Percentiles rank a stretch among this genome's conserved stretches.
These are phyloP conservation scores for Epinephelus fuscoguttatus DNA, from an alignment of 2,113 vertebrate species.

Conservation along the genomic window DNA sequence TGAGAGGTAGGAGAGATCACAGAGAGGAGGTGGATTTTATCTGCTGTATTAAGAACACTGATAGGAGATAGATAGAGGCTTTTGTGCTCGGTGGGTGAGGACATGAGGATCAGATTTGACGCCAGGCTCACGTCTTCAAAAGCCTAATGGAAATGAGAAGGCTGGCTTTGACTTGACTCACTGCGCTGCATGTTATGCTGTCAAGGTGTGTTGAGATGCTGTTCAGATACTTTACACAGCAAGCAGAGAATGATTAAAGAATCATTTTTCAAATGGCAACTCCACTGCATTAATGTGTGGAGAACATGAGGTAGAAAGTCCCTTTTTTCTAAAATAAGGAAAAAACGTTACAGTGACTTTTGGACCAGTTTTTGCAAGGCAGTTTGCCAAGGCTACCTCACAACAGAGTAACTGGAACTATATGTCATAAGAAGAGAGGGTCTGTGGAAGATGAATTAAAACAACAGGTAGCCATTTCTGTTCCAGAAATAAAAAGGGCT, in stretches of 20 bases:
- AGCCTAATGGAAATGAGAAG: slow-evolving; percentile 23
- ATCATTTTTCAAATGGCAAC: neutral
- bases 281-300: neutral
- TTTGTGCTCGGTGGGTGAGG: slow-evolving; percentile 43
- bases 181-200: neutral
- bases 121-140: slow-evolving; percentile 41
- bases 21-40: slow-evolving; percentile 53
- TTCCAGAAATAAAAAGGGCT: neutral
- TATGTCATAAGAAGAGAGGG: neutral
- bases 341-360: neutral
- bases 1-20: slow-evolving; percentile 47
- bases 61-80: slow-evolving; percentile 56
- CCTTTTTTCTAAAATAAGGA: too few species aligned
- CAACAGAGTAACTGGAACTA: too few species aligned
- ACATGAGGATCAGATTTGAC: slow-evolving; percentile 37
- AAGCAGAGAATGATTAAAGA: neutral
- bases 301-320: too few species aligned
- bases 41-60: slow-evolving; percentile 54
- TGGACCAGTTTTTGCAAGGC: neutral
- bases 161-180: slow-evolving; percentile 22
- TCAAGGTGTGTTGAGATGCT: slow-evolving; percentile 14
- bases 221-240: neutral
- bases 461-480: neutral
- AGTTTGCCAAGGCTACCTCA: neutral
- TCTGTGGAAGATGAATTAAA: neutral